Evolutionary conservation across 2,888 invertebrate species (phyloP).

Genomic region (Bunonema sp.): DNA sequence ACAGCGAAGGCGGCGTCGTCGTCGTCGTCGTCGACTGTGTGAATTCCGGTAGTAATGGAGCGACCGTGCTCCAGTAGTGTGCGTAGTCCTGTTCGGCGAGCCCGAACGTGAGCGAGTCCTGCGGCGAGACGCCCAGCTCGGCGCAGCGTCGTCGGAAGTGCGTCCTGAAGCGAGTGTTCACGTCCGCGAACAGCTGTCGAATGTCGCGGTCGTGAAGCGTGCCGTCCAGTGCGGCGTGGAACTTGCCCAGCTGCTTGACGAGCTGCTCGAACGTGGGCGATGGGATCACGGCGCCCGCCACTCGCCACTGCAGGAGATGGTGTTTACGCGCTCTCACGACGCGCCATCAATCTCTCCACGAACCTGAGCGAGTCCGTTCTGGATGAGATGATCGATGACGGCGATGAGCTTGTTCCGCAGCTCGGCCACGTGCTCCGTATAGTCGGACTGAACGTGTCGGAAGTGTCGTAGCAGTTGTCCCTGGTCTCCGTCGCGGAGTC

Average conservation of each 20-base stretch:
- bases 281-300: constrained; percentile 73
- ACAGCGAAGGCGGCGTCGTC: too few species aligned
- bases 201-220: constrained; percentile 1
- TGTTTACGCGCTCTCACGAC: background rate
- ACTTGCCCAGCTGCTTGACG: constrained; percentile 56
- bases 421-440: constrained; percentile 72
- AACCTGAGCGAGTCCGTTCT: constrained; percentile 58
- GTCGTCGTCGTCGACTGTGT: too few species aligned
- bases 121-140: constrained; percentile 28
- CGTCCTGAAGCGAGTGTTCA: constrained; percentile 35
- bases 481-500: constrained; percentile 13
- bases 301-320: constrained; percentile 66
- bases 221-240: constrained; percentile 34
- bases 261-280: constrained; percentile 56
- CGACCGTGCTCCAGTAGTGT: too few species aligned
- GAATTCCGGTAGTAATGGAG: too few species aligned
- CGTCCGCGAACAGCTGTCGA: constrained; percentile 16
- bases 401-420: constrained; percentile 75
- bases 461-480: constrained; percentile 31
- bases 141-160: constrained; percentile 21
- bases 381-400: constrained; percentile 71
- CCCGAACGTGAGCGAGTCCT: constrained; percentile 36
- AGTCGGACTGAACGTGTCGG: constrained; percentile 32
- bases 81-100: constrained; percentile 23
- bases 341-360: constrained; percentile 4